These are phyloP conservation scores for Mystacides longicornis DNA, from an alignment of 2,888 invertebrate species.

Conservation along the genomic window DNA sequence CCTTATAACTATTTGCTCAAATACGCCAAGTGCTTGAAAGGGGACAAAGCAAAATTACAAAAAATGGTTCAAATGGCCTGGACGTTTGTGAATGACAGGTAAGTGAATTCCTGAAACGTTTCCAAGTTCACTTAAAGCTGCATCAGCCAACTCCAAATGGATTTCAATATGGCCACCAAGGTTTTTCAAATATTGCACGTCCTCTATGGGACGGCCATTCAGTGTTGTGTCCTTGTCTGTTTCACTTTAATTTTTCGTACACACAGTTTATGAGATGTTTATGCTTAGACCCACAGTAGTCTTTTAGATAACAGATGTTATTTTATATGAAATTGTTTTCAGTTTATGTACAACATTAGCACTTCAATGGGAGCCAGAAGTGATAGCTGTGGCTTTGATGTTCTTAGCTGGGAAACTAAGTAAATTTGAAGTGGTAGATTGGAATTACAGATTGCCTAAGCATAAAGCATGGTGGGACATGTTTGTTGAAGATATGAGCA, in stretches of 20 bases:
- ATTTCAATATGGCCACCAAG: too few species aligned
- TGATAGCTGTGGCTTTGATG: conserved; percentile 94
- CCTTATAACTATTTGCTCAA: conserved; percentile 90
- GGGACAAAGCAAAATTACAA: conserved; percentile 87
- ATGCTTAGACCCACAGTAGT: too few species aligned
- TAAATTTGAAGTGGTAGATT: conserved; percentile 91
- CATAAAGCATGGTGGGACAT: conserved; percentile 96
- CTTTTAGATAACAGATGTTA: too few species aligned
- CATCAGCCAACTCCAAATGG: too few species aligned
- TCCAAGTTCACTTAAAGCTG: too few species aligned
- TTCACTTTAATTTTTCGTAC: too few species aligned
- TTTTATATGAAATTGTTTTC: too few species aligned
- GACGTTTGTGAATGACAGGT: conserved; percentile 99
- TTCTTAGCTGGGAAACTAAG: conserved; percentile 93
- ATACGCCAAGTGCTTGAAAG: conserved; percentile 90
- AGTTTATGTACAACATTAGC: conserved; percentile 93
- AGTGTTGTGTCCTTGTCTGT: too few species aligned
- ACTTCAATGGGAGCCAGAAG: conserved; percentile 98
- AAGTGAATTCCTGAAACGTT: too few species aligned
- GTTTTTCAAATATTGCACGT: too few species aligned
- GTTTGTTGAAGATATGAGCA: conserved; percentile 91
- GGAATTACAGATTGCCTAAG: conserved; percentile 71
- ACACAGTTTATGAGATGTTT: too few species aligned
- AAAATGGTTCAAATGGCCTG: conserved; percentile 99
- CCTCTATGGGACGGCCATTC: too few species aligned